phyloP scores from a whole-genome alignment of 23 tunicate genomes.

The Ascidia mentula region DNA sequence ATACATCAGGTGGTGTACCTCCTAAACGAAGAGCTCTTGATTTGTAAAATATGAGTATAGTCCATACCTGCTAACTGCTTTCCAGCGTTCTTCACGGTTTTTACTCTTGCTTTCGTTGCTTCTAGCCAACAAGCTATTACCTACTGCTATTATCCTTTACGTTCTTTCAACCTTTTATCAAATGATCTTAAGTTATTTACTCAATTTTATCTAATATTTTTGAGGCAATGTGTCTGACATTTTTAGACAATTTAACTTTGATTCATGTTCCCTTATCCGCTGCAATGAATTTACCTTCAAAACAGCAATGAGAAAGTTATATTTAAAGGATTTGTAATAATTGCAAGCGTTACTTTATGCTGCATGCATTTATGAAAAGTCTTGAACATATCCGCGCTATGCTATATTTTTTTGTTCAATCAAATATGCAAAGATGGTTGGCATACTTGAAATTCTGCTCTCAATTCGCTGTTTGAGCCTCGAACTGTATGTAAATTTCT shows the following conservation, averaged over 20 bases:
- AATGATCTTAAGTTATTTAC: neutral
- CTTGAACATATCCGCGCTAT: neutral
- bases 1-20: neutral
- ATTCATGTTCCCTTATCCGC: neutral
- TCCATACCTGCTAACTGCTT: neutral
- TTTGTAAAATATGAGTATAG: too few species aligned
- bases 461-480: too few species aligned
- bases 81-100: neutral
- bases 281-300: too few species aligned
- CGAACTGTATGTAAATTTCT: too few species aligned
- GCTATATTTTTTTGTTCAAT: too few species aligned
- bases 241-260: neutral
- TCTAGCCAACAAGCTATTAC: neutral
- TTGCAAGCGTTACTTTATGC: neutral
- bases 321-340: too few species aligned
- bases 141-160: neutral
- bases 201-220: neutral
- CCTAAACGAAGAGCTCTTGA: neutral
- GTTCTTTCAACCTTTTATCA: neutral
- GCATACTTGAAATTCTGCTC: too few species aligned
- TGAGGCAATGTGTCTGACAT: neutral
- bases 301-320: too few species aligned
- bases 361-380: neutral
- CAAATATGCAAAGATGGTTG: too few species aligned
- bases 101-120: neutral